phyloP scores from a whole-genome alignment of 2,797 vertebrate genomes.

The Chiroxiphia lanceolata region DNA sequence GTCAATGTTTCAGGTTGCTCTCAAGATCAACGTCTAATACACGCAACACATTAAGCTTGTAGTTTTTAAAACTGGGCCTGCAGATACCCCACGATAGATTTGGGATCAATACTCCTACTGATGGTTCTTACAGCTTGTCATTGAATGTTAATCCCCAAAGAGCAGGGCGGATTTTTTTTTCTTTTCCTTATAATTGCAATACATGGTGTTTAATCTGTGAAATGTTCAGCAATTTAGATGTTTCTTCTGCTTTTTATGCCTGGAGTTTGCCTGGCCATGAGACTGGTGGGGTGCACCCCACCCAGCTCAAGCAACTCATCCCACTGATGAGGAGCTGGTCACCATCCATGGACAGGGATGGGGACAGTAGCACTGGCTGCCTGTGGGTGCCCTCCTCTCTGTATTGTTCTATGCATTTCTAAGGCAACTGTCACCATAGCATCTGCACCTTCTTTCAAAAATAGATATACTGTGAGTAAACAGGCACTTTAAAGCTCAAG shows the following conservation, averaged over 20 bases:
- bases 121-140: neutral
- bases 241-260: neutral
- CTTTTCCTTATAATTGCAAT: neutral
- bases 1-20: neutral
- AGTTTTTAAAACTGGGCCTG: neutral
- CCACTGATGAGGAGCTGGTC: neutral
- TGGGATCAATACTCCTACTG: neutral
- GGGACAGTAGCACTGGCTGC: neutral
- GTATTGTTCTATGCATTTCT: constrained; percentile 8
- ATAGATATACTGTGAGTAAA: neutral
- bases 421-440: constrained; percentile 53
- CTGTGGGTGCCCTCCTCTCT: neutral
- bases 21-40: neutral
- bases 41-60: neutral
- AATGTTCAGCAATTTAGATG: neutral
- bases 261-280: neutral
- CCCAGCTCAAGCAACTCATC: neutral
- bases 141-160: neutral
- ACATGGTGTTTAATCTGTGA: neutral
- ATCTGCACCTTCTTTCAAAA: constrained; percentile 25
- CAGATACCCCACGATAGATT: neutral
- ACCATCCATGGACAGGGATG: neutral
- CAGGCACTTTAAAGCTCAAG: neutral
- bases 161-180: neutral
- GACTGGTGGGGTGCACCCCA: neutral